Evolutionary conservation across 2,888 invertebrate species (phyloP).

Genomic region (Sesia bembeciformis): DNA sequence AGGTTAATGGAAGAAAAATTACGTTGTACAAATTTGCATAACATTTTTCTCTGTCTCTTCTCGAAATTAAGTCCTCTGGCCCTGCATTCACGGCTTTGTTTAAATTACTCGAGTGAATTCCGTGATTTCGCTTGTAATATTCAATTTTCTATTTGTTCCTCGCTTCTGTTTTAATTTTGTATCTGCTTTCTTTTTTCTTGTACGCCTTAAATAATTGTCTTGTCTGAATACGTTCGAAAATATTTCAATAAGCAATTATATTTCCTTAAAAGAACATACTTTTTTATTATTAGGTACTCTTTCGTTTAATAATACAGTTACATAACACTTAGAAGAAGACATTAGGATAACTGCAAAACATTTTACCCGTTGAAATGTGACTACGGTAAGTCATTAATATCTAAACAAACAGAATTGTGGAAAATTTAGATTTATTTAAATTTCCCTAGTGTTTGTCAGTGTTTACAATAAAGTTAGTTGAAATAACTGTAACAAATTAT

Average conservation of each 20-base stretch:
- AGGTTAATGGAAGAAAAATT: slow-evolving; percentile 72
- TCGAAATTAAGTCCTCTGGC: slow-evolving; percentile 60
- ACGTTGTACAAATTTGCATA: slow-evolving; percentile 72
- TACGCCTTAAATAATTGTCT: neutral
- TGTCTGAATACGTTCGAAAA: neutral
- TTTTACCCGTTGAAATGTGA: no score
- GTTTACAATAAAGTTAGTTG: neutral
- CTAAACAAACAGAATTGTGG: no score
- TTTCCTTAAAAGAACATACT: neutral
- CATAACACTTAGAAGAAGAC: neutral
- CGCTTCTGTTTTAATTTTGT: slow-evolving; percentile 3
- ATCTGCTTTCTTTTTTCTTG: neutral
- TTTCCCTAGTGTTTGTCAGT: neutral
- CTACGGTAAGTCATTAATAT: no score
- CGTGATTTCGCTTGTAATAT: slow-evolving; percentile 51
- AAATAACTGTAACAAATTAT: neutral
- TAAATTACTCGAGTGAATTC: slow-evolving; percentile 59
- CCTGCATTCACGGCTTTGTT: slow-evolving; percentile 58
- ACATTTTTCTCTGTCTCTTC: slow-evolving; percentile 60
- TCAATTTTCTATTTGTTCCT: slow-evolving; percentile 16
- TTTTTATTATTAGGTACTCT: neutral
- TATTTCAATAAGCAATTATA: neutral
- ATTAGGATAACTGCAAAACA: no score
- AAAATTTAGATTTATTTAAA: neutral
- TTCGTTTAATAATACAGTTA: neutral